Evolutionary conservation across 2,888 invertebrate species (phyloP).

Genomic region (Rhimphoctona megacephalus): DNA sequence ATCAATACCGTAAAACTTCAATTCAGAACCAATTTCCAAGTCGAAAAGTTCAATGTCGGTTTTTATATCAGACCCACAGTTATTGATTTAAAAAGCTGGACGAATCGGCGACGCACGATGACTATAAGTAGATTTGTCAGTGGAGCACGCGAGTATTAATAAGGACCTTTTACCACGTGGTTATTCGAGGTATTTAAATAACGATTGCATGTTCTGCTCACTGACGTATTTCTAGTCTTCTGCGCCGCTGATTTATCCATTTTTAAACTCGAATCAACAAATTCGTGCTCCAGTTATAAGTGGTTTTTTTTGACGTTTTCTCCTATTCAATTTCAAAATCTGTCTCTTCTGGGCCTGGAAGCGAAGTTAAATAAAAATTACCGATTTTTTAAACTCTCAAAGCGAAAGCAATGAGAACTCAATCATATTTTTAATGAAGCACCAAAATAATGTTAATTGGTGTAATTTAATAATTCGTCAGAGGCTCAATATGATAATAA

Average conservation of each 20-base stretch:
- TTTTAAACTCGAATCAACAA: not conserved
- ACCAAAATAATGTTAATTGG: not conserved
- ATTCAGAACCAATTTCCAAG: not conserved
- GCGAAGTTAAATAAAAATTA: not conserved
- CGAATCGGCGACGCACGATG: not conserved
- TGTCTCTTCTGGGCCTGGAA: too few species aligned
- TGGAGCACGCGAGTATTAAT: not conserved
- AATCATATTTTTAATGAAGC: not conserved
- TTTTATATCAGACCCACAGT: not conserved
- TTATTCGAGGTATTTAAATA: not conserved
- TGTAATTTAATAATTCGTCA: not conserved
- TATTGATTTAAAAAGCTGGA: not conserved
- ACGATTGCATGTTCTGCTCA: not conserved
- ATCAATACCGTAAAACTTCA: not conserved
- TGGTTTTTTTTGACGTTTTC: not conserved
- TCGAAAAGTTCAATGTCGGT: not conserved
- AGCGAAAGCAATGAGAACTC: not conserved
- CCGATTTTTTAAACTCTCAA: not conserved
- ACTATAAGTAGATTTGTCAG: not conserved
- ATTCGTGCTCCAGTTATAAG: not conserved
- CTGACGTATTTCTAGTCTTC: not conserved
- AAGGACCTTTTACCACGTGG: not conserved
- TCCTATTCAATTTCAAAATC: not conserved
- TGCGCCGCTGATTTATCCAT: not conserved
- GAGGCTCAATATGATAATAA: not conserved